phyloP scores from a whole-genome alignment of 1,140 invertebrate genomes.

The Octopus sinensis region DNA sequence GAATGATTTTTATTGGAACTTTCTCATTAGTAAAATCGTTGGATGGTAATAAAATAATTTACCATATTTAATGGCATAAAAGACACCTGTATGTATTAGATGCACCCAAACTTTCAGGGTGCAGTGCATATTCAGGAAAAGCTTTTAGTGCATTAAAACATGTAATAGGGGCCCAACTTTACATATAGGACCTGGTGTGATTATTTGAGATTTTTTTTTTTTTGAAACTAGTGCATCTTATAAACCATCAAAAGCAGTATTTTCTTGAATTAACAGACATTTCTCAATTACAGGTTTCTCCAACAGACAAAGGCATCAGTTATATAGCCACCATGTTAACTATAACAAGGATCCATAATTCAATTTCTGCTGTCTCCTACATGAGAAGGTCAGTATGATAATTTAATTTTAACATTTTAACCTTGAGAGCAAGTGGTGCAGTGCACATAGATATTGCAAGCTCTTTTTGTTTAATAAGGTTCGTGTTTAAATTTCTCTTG shows the following conservation, averaged over 20 bases:
- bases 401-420: no score
- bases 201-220: background rate
- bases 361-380: constrained; percentile 54
- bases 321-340: constrained; percentile 64
- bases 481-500: no score
- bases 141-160: background rate
- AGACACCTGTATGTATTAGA: no score
- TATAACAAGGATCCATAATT: constrained; percentile 65
- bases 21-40: no score
- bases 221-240: background rate
- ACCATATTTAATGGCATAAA: no score
- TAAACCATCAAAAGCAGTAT: background rate
- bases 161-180: background rate
- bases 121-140: background rate
- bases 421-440: no score
- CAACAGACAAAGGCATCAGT: constrained; percentile 62
- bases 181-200: background rate
- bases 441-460: no score
- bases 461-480: no score
- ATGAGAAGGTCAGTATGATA: constrained; percentile 60
- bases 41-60: no score
- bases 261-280: background rate
- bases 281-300: constrained; percentile 54
- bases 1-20: no score
- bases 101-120: no score